Evolutionary conservation across 2,797 vertebrate species (phyloP).

Genomic region (Manis javanica): DNA sequence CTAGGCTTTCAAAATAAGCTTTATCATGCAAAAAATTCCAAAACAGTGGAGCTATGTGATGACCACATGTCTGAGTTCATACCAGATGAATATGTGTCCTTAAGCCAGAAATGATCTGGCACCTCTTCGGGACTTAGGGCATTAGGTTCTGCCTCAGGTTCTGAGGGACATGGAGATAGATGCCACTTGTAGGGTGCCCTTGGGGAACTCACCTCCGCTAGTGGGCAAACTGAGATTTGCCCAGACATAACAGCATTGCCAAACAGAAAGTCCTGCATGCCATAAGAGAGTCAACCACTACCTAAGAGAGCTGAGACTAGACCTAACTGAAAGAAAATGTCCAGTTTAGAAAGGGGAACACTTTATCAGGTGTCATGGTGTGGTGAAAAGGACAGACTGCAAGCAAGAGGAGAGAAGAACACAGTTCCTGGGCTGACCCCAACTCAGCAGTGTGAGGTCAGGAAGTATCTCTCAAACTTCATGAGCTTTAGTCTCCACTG

Average conservation of each 20-base stretch:
- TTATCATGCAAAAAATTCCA: slow-evolving; percentile 45
- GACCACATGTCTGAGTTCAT: not conserved
- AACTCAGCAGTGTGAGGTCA: too few relatives aligned
- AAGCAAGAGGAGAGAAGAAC: not conserved
- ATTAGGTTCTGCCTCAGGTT: slow-evolving; percentile 14
- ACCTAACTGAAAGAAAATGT: not conserved
- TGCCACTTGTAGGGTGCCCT: not conserved
- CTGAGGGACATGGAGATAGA: too few relatives aligned
- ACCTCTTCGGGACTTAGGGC: not conserved
- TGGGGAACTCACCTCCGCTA: not conserved
- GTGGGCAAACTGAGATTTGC: not conserved
- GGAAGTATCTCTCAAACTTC: not conserved
- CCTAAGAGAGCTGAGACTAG: not conserved
- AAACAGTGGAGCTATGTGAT: not conserved
- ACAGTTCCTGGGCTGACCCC: not conserved
- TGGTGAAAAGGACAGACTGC: not conserved
- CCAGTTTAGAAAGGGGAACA: not conserved
- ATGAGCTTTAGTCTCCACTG: not conserved
- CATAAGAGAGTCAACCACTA: not conserved
- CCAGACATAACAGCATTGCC: not conserved
- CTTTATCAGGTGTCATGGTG: not conserved
- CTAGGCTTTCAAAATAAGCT: slow-evolving; percentile 30
- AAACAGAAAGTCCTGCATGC: not conserved
- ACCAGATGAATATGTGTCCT: not conserved
- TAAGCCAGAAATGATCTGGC: not conserved